Evolutionary conservation across 2,113 vertebrate species (phyloP), one percentile per base, ranked within the genome.

Genomic region (Silurus asotus): DNA sequence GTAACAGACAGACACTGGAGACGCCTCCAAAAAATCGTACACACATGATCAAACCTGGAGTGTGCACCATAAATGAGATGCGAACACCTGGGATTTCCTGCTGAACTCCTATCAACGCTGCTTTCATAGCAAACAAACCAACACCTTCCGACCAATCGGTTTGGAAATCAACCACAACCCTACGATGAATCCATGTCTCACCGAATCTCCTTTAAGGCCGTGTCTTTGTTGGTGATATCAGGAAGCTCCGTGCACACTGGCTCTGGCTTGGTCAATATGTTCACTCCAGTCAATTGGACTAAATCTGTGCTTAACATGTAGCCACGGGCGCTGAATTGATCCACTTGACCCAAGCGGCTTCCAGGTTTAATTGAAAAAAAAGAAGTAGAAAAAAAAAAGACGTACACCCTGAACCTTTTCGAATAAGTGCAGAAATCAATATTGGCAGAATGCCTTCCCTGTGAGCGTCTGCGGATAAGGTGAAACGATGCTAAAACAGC

Each of bases 301-400:
- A 86, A 87, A 90, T 87, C 84, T 89, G 83, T 87, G 58, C 84
- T 85, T 84, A 89, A 80, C 83, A 67, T 74, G 83, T 90, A 87
- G 86, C 88, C 75, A 62, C 79, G 19, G 86, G 82, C 84, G 1
- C 58, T 59, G 62, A 56, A 91, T 91, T 87, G 89, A 91, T 88
- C 87, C 65, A 82, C 87, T 85, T 88, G 88, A 90, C 86, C 84
- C 83, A 55, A 53, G 11, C 67, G 85, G 83, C 85, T 89, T 88
- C 88, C 62, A 64, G 80, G 75, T 89, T 84, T 89, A 91, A 90
- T 90, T 89, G 89, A 91, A 90, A 89, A 88, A 89, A 85, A 88
- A 37, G 2, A 37, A 37, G 2, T 1, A 37, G 2, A 37, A 37
- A 37, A 2, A 86, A 87, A 90, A 90, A 89, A 89, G 88, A 84